phyloP scores from a whole-genome alignment of 1,140 invertebrate genomes.

The Ceratina australensis region DNA sequence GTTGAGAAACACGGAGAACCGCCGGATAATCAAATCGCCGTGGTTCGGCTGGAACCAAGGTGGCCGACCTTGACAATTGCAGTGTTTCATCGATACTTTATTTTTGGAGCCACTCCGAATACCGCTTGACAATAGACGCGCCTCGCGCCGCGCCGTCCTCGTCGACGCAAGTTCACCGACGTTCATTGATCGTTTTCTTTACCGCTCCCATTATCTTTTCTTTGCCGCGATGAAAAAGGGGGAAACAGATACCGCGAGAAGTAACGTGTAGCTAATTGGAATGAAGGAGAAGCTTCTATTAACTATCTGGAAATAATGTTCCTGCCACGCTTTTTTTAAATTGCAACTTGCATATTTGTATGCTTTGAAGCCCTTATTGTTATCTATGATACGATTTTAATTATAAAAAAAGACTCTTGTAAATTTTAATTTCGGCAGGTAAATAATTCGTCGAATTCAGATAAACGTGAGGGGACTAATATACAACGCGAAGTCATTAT shows the following conservation, averaged over 20 bases:
- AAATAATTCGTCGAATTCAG: too few species aligned
- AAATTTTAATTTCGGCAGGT: too few species aligned
- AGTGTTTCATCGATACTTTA: conserved; percentile 28
- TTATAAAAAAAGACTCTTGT: too few species aligned
- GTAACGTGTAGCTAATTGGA: neutral
- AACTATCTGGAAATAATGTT: too few species aligned
- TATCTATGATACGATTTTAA: too few species aligned
- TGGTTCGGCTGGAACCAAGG: conserved; percentile 29
- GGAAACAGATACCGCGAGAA: neutral
- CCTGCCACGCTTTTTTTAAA: too few species aligned
- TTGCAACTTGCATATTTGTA: too few species aligned
- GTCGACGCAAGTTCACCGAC: neutral
- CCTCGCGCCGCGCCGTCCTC: neutral
- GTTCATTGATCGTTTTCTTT: neutral
- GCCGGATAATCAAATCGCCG: conserved; percentile 28
- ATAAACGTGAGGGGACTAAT: too few species aligned
- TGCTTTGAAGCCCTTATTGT: too few species aligned
- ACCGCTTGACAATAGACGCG: neutral
- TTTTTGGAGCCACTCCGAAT: conserved; percentile 24
- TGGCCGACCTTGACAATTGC: conserved; percentile 43
- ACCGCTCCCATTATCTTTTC: neutral
- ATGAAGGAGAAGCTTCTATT: neutral
- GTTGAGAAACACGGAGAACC: conserved; percentile 25
- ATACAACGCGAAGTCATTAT: conserved; percentile 6
- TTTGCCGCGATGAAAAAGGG: neutral